Evolutionary conservation across 1,140 invertebrate genomes (phyloP).

Genomic region (Zaprionus inermis): DNA sequence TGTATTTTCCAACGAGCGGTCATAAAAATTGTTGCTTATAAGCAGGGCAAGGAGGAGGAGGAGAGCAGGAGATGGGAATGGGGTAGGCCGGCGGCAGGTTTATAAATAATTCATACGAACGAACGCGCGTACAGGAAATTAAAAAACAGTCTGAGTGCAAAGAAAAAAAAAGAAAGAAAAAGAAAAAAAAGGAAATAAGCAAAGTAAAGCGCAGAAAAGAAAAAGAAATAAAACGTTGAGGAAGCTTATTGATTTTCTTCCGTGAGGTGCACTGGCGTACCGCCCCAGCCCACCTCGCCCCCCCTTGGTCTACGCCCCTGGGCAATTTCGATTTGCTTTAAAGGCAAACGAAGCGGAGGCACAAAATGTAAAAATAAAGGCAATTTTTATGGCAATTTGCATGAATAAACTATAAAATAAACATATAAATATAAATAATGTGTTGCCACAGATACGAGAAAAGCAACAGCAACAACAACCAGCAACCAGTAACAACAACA

Average conservation of each 20-base stretch:
- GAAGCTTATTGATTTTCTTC: conserved; percentile 78
- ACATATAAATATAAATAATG: conserved; percentile 82
- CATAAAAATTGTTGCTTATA: conserved; percentile 78
- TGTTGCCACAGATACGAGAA: conserved; percentile 70
- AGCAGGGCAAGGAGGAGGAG: background rate
- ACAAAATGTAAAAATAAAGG: conserved; percentile 75
- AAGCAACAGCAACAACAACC: conserved; percentile 35
- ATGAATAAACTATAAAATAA: conserved; percentile 83
- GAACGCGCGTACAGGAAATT: conserved; percentile 67
- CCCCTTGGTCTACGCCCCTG: background rate
- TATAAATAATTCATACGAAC: conserved; percentile 79
- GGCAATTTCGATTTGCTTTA: conserved; percentile 51
- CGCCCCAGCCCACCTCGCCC: background rate
- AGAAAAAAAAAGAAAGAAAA: background rate
- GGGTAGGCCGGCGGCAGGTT: conserved; percentile 47
- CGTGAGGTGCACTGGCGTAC: conserved; percentile 33
- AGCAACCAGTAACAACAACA: conserved; percentile 55
- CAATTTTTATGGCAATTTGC: conserved; percentile 82
- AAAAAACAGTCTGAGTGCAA: conserved; percentile 46
- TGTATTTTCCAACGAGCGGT: conserved; percentile 37
- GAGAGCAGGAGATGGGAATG: background rate
- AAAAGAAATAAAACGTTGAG: conserved; percentile 45
- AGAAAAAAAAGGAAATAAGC: conserved; percentile 27
- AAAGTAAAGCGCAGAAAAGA: conserved; percentile 23
- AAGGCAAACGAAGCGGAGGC: conserved; percentile 41